A percentile compares a stretch with the other conserved stretches of the same genome.
phyloP scores from a whole-genome alignment of 1,140 invertebrate species.

The Sitodiplosis mosellana region DNA sequence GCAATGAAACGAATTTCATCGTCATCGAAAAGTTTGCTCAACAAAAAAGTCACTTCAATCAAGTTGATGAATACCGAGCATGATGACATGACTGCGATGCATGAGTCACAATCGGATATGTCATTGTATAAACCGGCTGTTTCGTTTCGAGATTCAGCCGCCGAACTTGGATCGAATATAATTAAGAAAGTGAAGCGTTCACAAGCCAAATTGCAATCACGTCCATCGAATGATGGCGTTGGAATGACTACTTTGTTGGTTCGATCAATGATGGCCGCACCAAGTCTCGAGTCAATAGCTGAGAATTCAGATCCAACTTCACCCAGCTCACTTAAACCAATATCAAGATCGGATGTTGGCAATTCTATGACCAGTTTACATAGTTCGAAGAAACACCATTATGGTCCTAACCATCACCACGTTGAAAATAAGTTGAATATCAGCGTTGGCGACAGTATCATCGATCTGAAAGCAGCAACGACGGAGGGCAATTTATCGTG shows the following conservation, averaged over 20 bases:
- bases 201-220: neutral
- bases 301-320: slow-evolving; percentile 29
- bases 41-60: slow-evolving; percentile 28
- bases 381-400: neutral
- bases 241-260: slow-evolving; percentile 42
- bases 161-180: neutral
- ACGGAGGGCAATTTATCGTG: slow-evolving; percentile 1
- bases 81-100: neutral
- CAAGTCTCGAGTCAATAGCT: slow-evolving; percentile 35
- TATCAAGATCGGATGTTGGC: no score
- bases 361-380: neutral
- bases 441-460: neutral
- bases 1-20: slow-evolving; percentile 33
- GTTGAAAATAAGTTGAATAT: slow-evolving; percentile 20
- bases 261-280: slow-evolving; percentile 36
- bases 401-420: slow-evolving; percentile 4
- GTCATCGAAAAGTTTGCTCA: slow-evolving; percentile 32
- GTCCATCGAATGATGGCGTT: slow-evolving; percentile 25
- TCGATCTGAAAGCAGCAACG: neutral
- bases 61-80: slow-evolving; percentile 17
- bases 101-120: neutral
- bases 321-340: no score
- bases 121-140: neutral
- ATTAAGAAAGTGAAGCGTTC: neutral
- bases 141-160: neutral